A percentile compares a stretch with the other conserved stretches of the same genome.
phyloP scores from a whole-genome alignment of 2,113 vertebrate genomes.

The Salminus brasiliensis region DNA sequence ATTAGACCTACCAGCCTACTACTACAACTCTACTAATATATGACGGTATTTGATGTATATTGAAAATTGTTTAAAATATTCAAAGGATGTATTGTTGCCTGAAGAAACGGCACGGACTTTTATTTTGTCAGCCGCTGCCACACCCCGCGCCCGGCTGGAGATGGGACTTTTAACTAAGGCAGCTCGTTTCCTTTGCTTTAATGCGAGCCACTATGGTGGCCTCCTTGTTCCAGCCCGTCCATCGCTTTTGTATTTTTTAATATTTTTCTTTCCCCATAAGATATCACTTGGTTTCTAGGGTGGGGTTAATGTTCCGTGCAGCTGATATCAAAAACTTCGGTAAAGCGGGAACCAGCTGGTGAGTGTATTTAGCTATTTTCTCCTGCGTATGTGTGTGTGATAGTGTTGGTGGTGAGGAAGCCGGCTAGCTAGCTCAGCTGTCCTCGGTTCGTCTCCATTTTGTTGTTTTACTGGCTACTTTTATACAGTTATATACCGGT shows the following conservation, averaged over 20 bases:
- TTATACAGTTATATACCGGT: neutral
- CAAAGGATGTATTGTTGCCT: neutral
- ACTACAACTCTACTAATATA: no score
- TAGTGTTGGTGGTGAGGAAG: neutral
- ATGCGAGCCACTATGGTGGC: slow-evolving; percentile 72
- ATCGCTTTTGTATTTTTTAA: neutral
- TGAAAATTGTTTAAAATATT: no score
- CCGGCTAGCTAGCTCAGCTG: neutral
- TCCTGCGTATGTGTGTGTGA: neutral
- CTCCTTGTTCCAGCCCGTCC: slow-evolving; percentile 53
- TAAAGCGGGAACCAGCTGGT: slow-evolving; percentile 82
- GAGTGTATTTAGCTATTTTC: slow-evolving; percentile 40
- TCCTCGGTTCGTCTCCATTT: neutral
- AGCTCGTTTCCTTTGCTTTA: slow-evolving; percentile 50
- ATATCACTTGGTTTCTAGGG: slow-evolving; percentile 60
- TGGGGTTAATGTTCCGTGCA: slow-evolving; percentile 81
- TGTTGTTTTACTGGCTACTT: neutral
- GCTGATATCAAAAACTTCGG: slow-evolving; percentile 76
- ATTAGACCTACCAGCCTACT: no score
- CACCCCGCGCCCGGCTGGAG: neutral
- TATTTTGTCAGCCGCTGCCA: slow-evolving; percentile 14
- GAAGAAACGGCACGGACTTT: slow-evolving; percentile 31
- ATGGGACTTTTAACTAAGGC: slow-evolving; percentile 29
- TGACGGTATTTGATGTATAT: no score
- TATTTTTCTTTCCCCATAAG: slow-evolving; percentile 69